phyloP scores from a whole-genome alignment of 2,113 vertebrate species.

The Smithornis capensis region DNA sequence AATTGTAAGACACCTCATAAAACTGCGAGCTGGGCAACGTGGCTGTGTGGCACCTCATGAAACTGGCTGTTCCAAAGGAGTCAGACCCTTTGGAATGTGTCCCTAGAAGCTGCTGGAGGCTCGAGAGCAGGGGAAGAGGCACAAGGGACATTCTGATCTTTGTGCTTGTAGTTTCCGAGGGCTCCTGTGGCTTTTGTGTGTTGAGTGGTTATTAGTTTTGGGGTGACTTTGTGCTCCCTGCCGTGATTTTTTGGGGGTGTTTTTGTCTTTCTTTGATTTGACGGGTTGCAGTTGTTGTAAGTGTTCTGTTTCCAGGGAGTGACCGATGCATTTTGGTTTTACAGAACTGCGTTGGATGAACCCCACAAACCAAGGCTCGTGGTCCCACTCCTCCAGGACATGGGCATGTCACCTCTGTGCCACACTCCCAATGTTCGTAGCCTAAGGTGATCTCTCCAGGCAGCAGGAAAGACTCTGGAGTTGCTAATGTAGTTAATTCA shows the following conservation, averaged over 20 bases:
- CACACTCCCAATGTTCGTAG: neutral
- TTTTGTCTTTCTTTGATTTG: neutral
- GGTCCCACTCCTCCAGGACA: neutral
- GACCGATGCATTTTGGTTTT: neutral
- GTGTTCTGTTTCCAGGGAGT: neutral
- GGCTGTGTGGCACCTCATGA: fast-evolving
- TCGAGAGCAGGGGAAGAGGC: neutral
- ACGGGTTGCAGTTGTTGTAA: neutral
- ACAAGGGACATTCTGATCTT: neutral
- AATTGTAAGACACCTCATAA: neutral
- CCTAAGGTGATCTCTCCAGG: neutral
- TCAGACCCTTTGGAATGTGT: fast-evolving
- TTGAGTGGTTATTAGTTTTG: neutral
- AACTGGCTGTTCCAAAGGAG: neutral
- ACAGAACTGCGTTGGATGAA: neutral
- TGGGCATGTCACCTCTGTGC: too few relatives aligned
- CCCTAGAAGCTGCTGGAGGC: neutral
- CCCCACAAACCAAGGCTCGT: neutral
- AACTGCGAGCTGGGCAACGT: fast-evolving
- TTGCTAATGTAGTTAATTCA: neutral
- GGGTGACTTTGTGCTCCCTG: neutral
- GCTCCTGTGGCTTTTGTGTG: neutral
- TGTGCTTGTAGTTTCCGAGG: neutral
- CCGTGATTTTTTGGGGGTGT: too few relatives aligned
- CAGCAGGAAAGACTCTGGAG: neutral